These are phyloP conservation scores for Gymnogyps californianus DNA, from an alignment of 2,113 vertebrate genomes.

Conservation along the genomic window DNA sequence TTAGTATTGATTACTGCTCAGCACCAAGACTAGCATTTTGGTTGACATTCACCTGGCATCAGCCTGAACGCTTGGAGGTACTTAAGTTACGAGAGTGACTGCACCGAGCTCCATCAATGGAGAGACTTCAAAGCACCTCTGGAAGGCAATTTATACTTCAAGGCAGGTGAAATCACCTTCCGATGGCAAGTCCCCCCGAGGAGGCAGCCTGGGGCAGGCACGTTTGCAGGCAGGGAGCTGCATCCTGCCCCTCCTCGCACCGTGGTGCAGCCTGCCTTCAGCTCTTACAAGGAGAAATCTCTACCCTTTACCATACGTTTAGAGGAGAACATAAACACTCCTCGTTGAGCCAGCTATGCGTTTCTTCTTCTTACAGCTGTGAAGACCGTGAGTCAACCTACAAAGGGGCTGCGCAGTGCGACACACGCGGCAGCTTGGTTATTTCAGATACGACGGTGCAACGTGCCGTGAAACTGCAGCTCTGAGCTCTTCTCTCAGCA, in stretches of 20 bases:
- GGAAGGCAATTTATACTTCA: neutral
- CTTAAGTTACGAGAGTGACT: neutral
- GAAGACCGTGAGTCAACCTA: neutral
- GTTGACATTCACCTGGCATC: neutral
- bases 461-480: neutral
- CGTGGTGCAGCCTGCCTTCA: neutral
- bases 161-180: neutral
- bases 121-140: neutral
- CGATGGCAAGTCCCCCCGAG: rapidly evolving
- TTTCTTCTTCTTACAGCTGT: neutral
- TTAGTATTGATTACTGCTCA: neutral
- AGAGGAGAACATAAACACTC: neutral
- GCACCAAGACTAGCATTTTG: neutral
- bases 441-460: neutral
- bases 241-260: neutral
- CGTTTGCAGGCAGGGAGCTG: neutral
- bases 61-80: neutral
- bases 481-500: neutral
- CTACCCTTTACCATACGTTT: neutral
- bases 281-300: neutral
- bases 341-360: neutral
- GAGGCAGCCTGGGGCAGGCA: neutral
- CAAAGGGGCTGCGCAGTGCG: rapidly evolving
- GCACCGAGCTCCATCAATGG: neutral
- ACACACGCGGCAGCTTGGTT: neutral